Evolutionary conservation across 2,888 invertebrate species (phyloP).

Genomic region (Conops quadrifasciatus): DNA sequence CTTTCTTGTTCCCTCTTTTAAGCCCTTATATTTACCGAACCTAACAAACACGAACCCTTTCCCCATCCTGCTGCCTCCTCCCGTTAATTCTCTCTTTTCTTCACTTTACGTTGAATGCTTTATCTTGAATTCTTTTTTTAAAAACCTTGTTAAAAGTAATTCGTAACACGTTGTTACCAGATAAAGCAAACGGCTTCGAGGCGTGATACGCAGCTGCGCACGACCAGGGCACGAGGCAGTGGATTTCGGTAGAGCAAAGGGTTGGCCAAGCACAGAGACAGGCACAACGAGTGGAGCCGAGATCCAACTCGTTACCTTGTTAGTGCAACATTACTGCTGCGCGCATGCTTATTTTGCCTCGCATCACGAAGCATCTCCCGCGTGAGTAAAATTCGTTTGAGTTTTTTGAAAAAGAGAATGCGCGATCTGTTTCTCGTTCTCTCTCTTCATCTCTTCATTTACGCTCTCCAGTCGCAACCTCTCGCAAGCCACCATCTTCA

Average conservation of each 20-base stretch:
- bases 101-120: too few species aligned
- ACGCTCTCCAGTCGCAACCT: background rate
- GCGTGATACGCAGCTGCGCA: constrained; percentile 8
- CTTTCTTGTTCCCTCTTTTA: constrained; percentile 28
- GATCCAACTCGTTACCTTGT: constrained; percentile 29
- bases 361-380: too few species aligned
- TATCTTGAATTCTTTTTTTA: constrained; percentile 54
- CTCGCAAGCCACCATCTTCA: constrained; percentile 14
- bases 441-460: background rate
- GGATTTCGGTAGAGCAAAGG: background rate
- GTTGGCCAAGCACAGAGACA: background rate
- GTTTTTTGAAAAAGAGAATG: background rate
- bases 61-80: constrained; percentile 16
- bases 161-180: constrained; percentile 64
- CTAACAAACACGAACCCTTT: background rate
- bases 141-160: constrained; percentile 64
- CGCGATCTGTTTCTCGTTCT: constrained; percentile 1
- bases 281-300: too few species aligned
- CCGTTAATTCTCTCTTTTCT: too few species aligned
- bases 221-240: background rate
- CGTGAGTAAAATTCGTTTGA: too few species aligned
- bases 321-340: constrained; percentile 32
- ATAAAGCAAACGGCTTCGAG: constrained; percentile 52
- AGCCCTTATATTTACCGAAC: background rate
- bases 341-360: constrained; percentile 35